Conservation (phyloP, 2,113 vertebrate genomes). For the Solea senegalensis region DNA sequence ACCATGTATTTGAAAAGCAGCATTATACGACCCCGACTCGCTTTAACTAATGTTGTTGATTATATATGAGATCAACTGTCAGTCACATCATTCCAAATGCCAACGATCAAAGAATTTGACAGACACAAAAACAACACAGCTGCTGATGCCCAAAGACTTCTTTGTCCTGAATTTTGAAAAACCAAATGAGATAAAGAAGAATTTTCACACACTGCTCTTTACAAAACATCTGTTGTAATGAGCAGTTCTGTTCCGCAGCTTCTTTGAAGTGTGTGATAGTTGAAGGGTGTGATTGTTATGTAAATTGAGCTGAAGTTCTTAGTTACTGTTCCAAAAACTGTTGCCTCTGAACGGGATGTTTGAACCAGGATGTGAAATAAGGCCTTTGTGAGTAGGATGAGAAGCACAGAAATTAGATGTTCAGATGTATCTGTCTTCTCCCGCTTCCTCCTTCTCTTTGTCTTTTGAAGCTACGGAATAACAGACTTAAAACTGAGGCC, state of each 20-base stretch:
- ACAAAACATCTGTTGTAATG: conserved; percentile 1
- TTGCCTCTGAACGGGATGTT: conserved; percentile 18
- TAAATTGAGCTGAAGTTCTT: conserved; percentile 39
- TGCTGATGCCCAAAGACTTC: no score
- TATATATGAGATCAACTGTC: no score
- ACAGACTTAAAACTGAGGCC: not conserved
- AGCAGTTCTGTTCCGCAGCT: not conserved
- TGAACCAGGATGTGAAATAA: conserved; percentile 31
- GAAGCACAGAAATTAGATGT: conserved; percentile 5
- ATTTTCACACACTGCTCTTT: not conserved
- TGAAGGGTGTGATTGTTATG: conserved; percentile 29
- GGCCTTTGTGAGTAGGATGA: conserved; percentile 28
- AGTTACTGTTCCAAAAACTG: conserved; percentile 31
- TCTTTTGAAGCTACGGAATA: conserved; percentile 33
- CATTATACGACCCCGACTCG: no score
- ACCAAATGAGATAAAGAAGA: not conserved
- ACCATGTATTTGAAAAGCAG: no score
- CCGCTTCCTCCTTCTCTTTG: conserved; percentile 14
- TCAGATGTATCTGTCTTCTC: conserved; percentile 19
- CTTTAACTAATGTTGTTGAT: no score
- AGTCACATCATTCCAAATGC: no score
- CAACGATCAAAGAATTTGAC: no score
- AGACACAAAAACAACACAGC: no score
- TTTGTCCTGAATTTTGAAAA: no score
- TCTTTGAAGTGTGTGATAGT: not conserved